A percentile compares a stretch with the other conserved stretches of the same genome.
Evolutionary conservation across 1,140 invertebrate species (phyloP).

Genomic region (Cepaea nemoralis): DNA sequence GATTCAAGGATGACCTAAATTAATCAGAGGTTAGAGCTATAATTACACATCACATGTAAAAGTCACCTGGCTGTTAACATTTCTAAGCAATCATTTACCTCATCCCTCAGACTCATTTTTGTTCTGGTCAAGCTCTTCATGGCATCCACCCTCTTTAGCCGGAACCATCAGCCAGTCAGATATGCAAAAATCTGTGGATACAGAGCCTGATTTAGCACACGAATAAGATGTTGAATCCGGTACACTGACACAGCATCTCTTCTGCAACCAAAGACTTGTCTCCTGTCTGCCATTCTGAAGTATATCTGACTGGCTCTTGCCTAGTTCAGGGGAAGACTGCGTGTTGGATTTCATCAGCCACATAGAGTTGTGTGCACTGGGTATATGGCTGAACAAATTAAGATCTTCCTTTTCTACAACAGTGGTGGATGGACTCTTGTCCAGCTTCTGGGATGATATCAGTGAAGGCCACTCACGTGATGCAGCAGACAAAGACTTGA

Average conservation of each 20-base stretch:
- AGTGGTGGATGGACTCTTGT: not conserved
- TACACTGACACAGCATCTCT: not conserved
- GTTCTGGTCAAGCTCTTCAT: not conserved
- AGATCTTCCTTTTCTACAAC: not conserved
- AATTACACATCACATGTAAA: too few species aligned
- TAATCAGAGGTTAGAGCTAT: too few species aligned
- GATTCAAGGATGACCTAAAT: too few species aligned
- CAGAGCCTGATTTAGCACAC: not conserved
- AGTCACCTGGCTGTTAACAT: too few species aligned
- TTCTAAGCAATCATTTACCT: not conserved
- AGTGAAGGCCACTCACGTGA: not conserved
- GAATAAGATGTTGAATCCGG: not conserved
- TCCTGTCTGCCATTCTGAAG: slow-evolving; percentile 16
- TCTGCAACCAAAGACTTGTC: slow-evolving; percentile 20
- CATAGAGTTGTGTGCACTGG: not conserved
- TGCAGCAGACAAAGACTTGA: not conserved
- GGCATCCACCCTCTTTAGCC: not conserved
- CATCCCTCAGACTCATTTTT: slow-evolving; percentile 23
- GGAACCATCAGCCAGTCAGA: slow-evolving; percentile 36
- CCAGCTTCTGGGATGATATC: not conserved
- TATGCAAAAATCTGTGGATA: not conserved
- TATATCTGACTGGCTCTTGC: too few species aligned
- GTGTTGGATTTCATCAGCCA: not conserved
- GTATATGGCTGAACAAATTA: slow-evolving; percentile 9
- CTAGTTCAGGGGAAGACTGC: not conserved